A percentile compares a stretch with the other conserved stretches of the same genome.
Evolutionary conservation across 1,140 invertebrate genomes (phyloP).

Genomic region (Cataglyphis hispanica): DNA sequence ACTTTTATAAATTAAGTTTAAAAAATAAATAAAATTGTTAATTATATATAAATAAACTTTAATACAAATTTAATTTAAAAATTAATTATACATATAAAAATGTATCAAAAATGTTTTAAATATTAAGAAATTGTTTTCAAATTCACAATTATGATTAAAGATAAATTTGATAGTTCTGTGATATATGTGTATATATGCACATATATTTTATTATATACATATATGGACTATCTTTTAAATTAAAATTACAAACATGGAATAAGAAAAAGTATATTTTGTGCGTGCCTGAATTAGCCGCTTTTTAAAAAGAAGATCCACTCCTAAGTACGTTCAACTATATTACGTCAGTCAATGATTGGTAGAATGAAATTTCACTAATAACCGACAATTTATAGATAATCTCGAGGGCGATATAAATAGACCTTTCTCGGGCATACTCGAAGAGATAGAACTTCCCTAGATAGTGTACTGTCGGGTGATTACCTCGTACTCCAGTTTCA

Average conservation of each 20-base stretch:
- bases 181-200: not conserved
- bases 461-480: not conserved
- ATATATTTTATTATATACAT: not conserved
- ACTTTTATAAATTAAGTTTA: not conserved
- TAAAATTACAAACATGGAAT: not conserved
- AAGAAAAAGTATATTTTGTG: not conserved
- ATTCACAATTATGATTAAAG: not conserved
- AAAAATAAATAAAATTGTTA: not conserved
- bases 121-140: not conserved
- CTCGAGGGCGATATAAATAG: slow-evolving; percentile 14
- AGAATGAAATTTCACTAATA: not conserved
- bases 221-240: not conserved
- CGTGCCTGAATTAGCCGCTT: not conserved
- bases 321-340: not conserved
- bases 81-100: slow-evolving; percentile 4
- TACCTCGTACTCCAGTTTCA: slow-evolving; percentile 24
- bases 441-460: not conserved
- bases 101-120: not conserved
- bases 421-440: not conserved
- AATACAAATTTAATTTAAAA: not conserved
- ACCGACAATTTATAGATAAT: not conserved
- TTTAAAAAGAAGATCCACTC: not conserved
- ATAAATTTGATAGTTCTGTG: not conserved
- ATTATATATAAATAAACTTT: not conserved
- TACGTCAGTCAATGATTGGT: not conserved